Conservation (phyloP, 1,140 invertebrate species). For the Drosophila sp. region DNA sequence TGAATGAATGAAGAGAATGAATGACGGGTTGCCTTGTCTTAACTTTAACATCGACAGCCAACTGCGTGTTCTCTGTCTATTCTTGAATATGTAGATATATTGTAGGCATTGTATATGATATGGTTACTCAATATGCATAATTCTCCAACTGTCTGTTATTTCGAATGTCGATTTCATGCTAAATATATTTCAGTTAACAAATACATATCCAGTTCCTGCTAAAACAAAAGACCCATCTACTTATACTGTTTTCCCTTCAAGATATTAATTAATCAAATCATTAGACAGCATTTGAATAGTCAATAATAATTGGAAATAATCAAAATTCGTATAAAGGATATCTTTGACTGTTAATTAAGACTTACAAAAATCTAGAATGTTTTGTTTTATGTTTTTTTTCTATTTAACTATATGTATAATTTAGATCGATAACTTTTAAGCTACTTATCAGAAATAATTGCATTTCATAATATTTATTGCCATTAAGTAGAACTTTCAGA, state of each 20-base stretch:
- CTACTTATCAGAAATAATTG: too few species aligned
- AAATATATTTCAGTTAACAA: constrained; percentile 1
- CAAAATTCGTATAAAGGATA: too few species aligned
- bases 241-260: neutral
- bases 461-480: too few species aligned
- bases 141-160: constrained; percentile 5
- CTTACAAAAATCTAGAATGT: too few species aligned
- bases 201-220: neutral
- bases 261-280: neutral
- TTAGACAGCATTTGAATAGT: neutral
- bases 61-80: constrained; percentile 18
- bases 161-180: constrained; percentile 17
- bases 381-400: too few species aligned
- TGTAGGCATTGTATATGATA: constrained; percentile 13
- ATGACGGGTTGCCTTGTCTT: constrained; percentile 14
- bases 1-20: constrained; percentile 1
- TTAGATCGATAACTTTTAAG: too few species aligned
- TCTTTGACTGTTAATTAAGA: too few species aligned
- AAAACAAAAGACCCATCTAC: neutral
- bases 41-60: constrained; percentile 16
- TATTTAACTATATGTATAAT: too few species aligned
- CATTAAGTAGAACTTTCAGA: too few species aligned
- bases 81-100: neutral
- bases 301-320: too few species aligned
- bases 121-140: constrained; percentile 18